A percentile compares a stretch with the other conserved stretches of the same genome.
phyloP scores from a whole-genome alignment of 37 sponge, comb jelly and placozoan genomes.

The Halisarca cf. caerulea region DNA sequence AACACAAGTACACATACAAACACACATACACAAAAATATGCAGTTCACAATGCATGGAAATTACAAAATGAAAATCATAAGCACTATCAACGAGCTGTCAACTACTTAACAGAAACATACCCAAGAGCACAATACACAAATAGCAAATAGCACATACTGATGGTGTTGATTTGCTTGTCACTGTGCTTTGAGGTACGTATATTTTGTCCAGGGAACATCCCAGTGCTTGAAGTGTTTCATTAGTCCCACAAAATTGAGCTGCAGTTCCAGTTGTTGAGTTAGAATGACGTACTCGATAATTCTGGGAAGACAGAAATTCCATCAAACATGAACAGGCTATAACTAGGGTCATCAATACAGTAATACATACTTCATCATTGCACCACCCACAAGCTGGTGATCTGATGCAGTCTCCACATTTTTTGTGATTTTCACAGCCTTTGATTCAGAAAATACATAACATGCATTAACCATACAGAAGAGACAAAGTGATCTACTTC shows the following conservation, averaged over 20 bases:
- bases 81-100: too few species aligned
- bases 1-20: too few species aligned
- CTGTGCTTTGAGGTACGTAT: background rate
- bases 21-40: too few species aligned
- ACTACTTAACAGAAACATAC: too few species aligned
- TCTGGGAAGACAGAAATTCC: background rate
- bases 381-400: slow-evolving; percentile 75
- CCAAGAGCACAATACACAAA: too few species aligned
- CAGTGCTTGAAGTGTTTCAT: background rate
- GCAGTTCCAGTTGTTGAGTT: background rate
- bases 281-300: background rate
- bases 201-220: background rate
- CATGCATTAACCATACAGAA: too few species aligned
- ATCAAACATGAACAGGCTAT: too few species aligned
- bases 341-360: background rate
- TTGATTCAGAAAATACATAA: background rate
- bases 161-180: background rate
- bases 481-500: too few species aligned
- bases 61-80: too few species aligned
- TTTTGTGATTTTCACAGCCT: slow-evolving; percentile 37
- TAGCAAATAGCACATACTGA: slow-evolving; percentile 12
- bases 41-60: too few species aligned
- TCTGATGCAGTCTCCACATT: slow-evolving; percentile 62
- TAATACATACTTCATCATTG: slow-evolving; percentile 47
- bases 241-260: slow-evolving; percentile 13